phyloP scores from a whole-genome alignment of 2,888 invertebrate genomes.

The Cataglyphis altisquamis region DNA sequence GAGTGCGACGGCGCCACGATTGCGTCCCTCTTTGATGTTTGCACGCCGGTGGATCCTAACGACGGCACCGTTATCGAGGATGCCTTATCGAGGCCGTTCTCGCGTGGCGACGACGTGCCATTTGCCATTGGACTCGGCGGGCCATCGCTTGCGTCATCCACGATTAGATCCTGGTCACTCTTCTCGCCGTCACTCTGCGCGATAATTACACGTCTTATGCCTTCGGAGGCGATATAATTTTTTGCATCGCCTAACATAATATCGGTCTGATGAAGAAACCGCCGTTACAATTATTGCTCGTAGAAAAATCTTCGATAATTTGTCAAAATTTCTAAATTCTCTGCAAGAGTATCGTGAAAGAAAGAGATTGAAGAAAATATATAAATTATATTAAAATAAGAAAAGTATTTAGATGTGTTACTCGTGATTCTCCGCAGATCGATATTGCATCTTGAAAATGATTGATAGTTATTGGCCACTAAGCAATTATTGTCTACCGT shows the following conservation, averaged over 20 bases:
- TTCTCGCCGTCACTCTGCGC: slow-evolving; percentile 93
- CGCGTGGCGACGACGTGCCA: slow-evolving; percentile 94
- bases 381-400: background rate
- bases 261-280: background rate
- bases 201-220: background rate
- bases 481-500: background rate
- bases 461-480: background rate
- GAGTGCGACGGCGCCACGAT: slow-evolving; percentile 79
- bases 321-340: background rate
- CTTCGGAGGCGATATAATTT: background rate
- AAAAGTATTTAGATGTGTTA: background rate
- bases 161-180: slow-evolving; percentile 96
- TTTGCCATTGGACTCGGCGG: slow-evolving; percentile 93
- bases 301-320: background rate
- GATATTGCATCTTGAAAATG: background rate
- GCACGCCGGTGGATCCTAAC: slow-evolving; percentile 80
- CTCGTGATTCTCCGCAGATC: background rate
- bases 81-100: slow-evolving; percentile 93
- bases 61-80: slow-evolving; percentile 81
- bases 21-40: slow-evolving; percentile 82
- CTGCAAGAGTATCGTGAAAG: background rate
- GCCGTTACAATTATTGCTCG: background rate
- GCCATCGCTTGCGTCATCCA: slow-evolving; percentile 97
- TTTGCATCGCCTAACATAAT: background rate
- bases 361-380: background rate